phyloP scores from a whole-genome alignment of 2,888 invertebrate species.

The Eupsilia transversa region DNA sequence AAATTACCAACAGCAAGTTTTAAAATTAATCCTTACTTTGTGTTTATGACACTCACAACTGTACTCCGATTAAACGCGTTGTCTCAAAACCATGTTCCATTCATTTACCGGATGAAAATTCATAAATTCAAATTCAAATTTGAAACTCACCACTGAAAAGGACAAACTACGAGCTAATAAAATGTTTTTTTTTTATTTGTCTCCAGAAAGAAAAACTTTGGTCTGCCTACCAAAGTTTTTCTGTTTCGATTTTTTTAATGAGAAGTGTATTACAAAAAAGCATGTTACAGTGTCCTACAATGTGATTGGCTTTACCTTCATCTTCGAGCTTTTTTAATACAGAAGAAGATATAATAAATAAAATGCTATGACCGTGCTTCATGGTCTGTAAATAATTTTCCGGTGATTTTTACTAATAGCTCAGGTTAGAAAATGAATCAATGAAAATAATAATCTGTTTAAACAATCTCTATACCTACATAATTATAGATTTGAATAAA shows the following conservation, averaged over 20 bases:
- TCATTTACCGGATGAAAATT: too few species aligned
- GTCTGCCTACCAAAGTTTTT: too few species aligned
- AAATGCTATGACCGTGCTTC: background rate
- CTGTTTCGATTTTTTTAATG: background rate
- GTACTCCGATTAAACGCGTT: too few species aligned
- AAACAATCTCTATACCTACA: background rate
- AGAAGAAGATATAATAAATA: background rate
- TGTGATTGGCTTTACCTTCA: background rate
- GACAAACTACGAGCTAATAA: too few species aligned
- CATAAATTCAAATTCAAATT: too few species aligned
- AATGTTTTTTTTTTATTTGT: background rate
- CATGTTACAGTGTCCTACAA: background rate
- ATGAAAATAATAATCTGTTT: too few species aligned
- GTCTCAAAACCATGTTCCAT: too few species aligned
- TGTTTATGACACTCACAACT: too few species aligned
- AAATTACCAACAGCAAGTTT: too few species aligned
- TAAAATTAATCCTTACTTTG: too few species aligned
- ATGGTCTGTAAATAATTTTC: background rate
- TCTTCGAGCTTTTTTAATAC: background rate
- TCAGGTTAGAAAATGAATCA: background rate
- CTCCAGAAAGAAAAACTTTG: background rate
- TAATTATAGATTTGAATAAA: background rate
- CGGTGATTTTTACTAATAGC: background rate
- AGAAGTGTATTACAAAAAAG: constrained; percentile 1
- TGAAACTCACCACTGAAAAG: too few species aligned